Percentiles rank a stretch among this genome's conserved stretches.
These are phyloP conservation scores for Hippopotamus amphibius DNA, from an alignment of 2,113 vertebrate genomes.

Conservation along the genomic window DNA sequence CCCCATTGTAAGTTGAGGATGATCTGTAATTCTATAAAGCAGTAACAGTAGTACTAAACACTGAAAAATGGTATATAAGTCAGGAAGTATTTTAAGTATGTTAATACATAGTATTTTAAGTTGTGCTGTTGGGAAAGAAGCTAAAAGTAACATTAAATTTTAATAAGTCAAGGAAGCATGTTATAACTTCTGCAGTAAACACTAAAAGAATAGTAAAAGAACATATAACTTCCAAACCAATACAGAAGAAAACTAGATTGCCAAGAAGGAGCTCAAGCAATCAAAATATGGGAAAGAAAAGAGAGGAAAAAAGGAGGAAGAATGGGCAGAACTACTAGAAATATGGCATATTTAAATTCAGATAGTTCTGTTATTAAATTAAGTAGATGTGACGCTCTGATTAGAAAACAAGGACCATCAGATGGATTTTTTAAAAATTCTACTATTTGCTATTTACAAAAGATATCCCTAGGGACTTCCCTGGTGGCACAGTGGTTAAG, in stretches of 20 bases:
- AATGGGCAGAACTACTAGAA: background rate
- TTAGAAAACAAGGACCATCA: background rate
- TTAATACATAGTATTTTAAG: background rate
- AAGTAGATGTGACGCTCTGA: background rate
- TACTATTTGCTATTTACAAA: background rate
- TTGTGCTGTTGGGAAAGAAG: background rate
- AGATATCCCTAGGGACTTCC: background rate
- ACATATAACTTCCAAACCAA: background rate
- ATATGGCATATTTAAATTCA: background rate
- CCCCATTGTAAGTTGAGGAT: background rate
- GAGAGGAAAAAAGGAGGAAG: background rate
- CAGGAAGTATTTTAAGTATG: constrained; percentile 18
- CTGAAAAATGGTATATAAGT: background rate
- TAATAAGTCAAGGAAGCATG: background rate
- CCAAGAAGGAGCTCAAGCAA: background rate
- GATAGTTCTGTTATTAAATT: background rate
- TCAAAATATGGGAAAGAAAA: constrained; percentile 10
- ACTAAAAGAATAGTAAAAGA: background rate
- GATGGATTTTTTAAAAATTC: background rate
- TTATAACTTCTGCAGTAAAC: background rate
- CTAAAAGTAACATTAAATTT: constrained; percentile 40
- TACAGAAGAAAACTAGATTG: background rate
- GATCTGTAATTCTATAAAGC: background rate
- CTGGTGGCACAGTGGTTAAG: background rate
- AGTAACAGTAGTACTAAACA: background rate